Evolutionary conservation across 2,888 invertebrate genomes (phyloP), one percentile per base, ranked within the genome.

Genomic region (Lobophora halterata): DNA sequence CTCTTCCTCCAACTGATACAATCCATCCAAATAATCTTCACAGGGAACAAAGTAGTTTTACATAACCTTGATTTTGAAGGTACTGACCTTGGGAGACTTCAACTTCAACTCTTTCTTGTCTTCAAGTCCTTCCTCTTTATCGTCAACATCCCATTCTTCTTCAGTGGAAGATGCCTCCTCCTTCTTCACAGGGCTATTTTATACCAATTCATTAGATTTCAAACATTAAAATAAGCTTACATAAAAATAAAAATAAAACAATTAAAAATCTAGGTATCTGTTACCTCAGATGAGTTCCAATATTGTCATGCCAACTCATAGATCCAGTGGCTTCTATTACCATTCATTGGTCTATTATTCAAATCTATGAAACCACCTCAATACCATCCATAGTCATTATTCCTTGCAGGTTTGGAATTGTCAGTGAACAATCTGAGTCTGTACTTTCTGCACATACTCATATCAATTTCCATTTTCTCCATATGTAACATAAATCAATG

Each of bases 121-220:
- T 53, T 85, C 88, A 26, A 70, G 56, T 13, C 58, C 59, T 46
- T 83, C 83, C 28, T 81, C 86, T 42, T 86, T 83, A 5, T 87
- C 86, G 58, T 86, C 86, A 8, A 72, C 77, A 57, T 86, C 87
- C 87, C 87, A 87, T 44, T 86, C 87, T 52, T 87, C 87, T 55
- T 87, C 87, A 18, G 86, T 86, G 1, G 87, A 83, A 6, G 87
- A 83, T 21, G 85, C 87, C 21, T 86, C 86, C 41, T 83, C 85
- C 50, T 87, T 86, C 56, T 87, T 87, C 36, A 80, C 68, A 19
- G 86, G 79, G 66, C 81, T 83, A 71, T 54, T 54, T 14, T 29
- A 18, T 21, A 25, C 5, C 17, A 21, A 25, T 17, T 28, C 6
- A 36, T 57, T 45, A 50, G 32, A n/a, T n/a, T n/a, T 19, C 3